A percentile compares a stretch with the other conserved stretches of the same genome.
These are phyloP conservation scores for Labeo catla DNA, from an alignment of 2,113 vertebrate genomes.

Conservation along the genomic window DNA sequence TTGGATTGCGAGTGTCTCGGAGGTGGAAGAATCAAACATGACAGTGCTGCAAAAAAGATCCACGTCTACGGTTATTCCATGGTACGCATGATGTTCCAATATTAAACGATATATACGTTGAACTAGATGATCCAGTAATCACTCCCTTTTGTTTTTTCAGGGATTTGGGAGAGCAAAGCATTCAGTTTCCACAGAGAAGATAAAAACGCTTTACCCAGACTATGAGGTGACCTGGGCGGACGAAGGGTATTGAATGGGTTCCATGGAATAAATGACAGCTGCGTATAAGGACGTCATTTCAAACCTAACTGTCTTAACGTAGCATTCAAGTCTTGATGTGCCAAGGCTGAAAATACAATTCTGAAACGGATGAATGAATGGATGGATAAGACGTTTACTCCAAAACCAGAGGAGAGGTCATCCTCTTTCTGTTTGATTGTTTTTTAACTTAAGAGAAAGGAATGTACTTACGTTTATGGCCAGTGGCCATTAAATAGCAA, in stretches of 20 bases:
- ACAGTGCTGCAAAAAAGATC: constrained; percentile 81
- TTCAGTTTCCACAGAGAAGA: constrained; percentile 82
- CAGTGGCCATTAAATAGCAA: background rate
- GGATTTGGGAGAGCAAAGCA: constrained; percentile 93
- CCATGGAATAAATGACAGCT: background rate
- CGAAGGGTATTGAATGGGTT: constrained; percentile 85
- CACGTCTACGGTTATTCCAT: constrained; percentile 93
- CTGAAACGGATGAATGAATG: background rate
- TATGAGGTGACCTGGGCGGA: constrained; percentile 92
- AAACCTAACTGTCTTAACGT: background rate
- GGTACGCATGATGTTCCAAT: constrained; percentile 67
- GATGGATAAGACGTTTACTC: background rate
- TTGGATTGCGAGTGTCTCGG: constrained; percentile 88
- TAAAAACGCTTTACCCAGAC: constrained; percentile 84
- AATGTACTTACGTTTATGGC: background rate
- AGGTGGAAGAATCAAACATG: constrained; percentile 87
- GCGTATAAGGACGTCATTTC: background rate
- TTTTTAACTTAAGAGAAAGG: background rate
- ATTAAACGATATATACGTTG: background rate
- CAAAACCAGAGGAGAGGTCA: background rate
- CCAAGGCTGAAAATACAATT: background rate
- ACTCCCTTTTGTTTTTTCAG: constrained; percentile 66
- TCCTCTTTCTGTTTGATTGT: background rate
- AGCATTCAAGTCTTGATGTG: background rate
- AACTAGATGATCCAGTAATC: background rate